Evolutionary conservation across 92 coral and sea anemone genomes (phyloP).

Genomic region (Muricea muricata): DNA sequence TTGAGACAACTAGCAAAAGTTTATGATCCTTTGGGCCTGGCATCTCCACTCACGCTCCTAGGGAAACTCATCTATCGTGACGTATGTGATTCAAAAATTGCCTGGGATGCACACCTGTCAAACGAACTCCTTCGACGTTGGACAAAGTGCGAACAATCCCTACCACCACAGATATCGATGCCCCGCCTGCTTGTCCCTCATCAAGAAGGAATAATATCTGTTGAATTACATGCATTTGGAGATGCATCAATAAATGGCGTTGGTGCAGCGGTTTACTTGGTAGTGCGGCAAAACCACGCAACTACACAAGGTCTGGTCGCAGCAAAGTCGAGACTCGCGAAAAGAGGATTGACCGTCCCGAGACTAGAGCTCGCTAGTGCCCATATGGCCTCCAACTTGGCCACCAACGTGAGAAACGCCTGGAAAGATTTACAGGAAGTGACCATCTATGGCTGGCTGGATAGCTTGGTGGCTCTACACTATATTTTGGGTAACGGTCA

Average conservation of each 20-base stretch:
- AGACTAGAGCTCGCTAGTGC: too few species aligned
- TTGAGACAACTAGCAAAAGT: constrained; percentile 59
- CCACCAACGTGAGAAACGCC: too few species aligned
- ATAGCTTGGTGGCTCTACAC: too few species aligned
- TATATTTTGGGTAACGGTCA: too few species aligned
- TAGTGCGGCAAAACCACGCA: background rate
- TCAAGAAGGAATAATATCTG: background rate
- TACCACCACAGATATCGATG: background rate
- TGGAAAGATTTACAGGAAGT: too few species aligned
- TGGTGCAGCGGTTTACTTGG: background rate
- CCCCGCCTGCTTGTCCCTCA: background rate
- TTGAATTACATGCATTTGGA: background rate
- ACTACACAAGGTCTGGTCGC: background rate
- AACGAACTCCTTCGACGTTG: background rate
- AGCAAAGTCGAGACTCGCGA: constrained; percentile 7
- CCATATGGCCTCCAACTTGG: too few species aligned
- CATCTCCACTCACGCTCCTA: constrained; percentile 8
- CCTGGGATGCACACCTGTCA: background rate
- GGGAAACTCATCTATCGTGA: constrained; percentile 14
- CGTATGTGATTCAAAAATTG: background rate
- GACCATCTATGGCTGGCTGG: too few species aligned
- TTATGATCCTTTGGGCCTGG: constrained; percentile 53
- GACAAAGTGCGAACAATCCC: background rate
- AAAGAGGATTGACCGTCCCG: constrained; percentile 10
- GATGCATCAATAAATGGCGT: background rate